phyloP scores from a whole-genome alignment of 2,113 vertebrate species.

The Hassar affinis region DNA sequence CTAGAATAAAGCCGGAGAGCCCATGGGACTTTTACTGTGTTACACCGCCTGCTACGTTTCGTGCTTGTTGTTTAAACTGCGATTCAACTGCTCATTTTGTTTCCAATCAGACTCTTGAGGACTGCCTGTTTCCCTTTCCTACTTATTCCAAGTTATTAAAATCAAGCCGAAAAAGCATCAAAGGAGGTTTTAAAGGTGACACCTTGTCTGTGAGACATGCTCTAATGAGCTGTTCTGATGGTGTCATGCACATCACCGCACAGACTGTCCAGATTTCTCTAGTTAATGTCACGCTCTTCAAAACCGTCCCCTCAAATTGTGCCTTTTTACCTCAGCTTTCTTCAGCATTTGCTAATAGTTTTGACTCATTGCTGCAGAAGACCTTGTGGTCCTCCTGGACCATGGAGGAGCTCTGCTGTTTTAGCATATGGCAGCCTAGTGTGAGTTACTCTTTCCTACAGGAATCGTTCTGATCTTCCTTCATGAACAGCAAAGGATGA shows the following conservation, averaged over 20 bases:
- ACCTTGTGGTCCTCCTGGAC: slow-evolving; percentile 56
- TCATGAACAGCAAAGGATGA: slow-evolving; percentile 32
- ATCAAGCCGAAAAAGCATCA: slow-evolving; percentile 17
- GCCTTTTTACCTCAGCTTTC: background rate
- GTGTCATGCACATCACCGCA: slow-evolving; percentile 34
- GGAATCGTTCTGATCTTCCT: slow-evolving; percentile 39
- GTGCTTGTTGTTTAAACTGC: slow-evolving; percentile 11
- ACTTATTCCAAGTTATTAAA: slow-evolving; percentile 10
- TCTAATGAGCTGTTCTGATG: slow-evolving; percentile 47
- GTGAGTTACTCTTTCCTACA: slow-evolving; percentile 44
- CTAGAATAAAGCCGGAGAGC: background rate
- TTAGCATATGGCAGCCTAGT: slow-evolving; percentile 53
- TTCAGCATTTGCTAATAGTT: slow-evolving; percentile 11
- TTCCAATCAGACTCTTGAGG: background rate
- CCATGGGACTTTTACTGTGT: slow-evolving; percentile 8
- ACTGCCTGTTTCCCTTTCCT: background rate
- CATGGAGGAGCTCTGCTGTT: slow-evolving; percentile 43
- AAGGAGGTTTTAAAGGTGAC: slow-evolving; percentile 41
- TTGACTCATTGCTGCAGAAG: slow-evolving; percentile 38
- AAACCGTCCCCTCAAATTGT: slow-evolving; percentile 14
- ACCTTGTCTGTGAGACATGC: slow-evolving; percentile 46
- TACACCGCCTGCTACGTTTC: background rate
- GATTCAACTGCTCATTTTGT: slow-evolving; percentile 6
- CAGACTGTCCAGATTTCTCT: slow-evolving; percentile 35
- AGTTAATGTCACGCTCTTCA: slow-evolving; percentile 35